Percentiles rank a stretch among this genome's conserved stretches.
These are phyloP conservation scores for Philantomba maxwellii DNA, from an alignment of 2,113 vertebrate species.

Conservation along the genomic window DNA sequence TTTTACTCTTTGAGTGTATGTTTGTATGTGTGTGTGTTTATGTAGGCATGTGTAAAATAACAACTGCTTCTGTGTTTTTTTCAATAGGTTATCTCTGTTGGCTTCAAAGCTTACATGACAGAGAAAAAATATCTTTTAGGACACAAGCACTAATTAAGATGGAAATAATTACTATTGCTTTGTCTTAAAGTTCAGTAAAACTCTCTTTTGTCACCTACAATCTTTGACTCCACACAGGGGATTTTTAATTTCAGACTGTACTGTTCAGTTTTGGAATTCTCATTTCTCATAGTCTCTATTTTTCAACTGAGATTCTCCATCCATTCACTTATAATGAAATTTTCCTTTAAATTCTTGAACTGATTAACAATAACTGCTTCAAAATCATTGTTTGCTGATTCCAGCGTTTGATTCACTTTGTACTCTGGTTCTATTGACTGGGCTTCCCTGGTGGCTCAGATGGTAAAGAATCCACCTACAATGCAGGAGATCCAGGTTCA, in stretches of 20 bases:
- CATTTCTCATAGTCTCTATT: not conserved
- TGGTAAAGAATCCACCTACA: not conserved
- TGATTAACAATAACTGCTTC: not conserved
- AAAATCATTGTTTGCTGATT: not conserved
- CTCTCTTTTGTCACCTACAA: not conserved
- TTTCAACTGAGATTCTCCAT: not conserved
- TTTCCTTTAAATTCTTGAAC: not conserved
- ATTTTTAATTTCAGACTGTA: not conserved
- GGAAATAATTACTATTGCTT: not conserved
- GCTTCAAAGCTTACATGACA: not conserved
- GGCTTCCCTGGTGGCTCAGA: not conserved
- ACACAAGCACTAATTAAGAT: not conserved
- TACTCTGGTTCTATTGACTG: not conserved
- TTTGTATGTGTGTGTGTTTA: not conserved
- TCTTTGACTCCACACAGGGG: not conserved
- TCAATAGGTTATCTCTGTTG: not conserved
- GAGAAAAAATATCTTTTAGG: not conserved
- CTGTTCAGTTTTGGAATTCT: not conserved
- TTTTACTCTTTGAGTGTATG: not conserved
- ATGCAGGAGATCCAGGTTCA: not conserved
- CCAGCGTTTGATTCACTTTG: not conserved
- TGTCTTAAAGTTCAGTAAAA: not conserved
- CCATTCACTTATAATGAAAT: not conserved
- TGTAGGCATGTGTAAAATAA: not conserved
- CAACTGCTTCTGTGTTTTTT: not conserved